Percentiles rank a stretch among this genome's conserved stretches.
phyloP scores from a whole-genome alignment of 2,797 vertebrate genomes.

The Argya squamiceps region DNA sequence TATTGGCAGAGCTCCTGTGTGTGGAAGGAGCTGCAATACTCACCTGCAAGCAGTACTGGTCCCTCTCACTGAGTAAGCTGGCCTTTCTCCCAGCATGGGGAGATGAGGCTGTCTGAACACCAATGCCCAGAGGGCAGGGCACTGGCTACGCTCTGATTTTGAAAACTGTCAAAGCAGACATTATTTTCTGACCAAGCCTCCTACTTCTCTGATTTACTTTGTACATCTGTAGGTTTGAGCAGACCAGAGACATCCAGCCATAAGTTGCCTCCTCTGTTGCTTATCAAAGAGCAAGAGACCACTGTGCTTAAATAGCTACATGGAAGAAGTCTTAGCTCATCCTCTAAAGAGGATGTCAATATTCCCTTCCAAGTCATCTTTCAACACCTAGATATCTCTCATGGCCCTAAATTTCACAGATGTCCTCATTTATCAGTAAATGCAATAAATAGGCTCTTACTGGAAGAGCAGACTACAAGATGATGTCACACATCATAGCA shows the following conservation, averaged over 20 bases:
- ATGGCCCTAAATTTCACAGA: neutral
- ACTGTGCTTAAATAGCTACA: neutral
- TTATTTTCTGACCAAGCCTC: neutral
- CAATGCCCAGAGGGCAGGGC: neutral
- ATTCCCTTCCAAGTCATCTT: neutral
- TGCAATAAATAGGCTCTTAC: neutral
- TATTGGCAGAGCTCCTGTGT: neutral
- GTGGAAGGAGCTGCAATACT: neutral
- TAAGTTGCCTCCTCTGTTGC: neutral
- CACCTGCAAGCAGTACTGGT: neutral
- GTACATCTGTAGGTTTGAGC: neutral
- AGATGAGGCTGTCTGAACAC: neutral
- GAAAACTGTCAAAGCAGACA: neutral
- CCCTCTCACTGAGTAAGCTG: neutral
- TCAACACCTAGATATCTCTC: neutral
- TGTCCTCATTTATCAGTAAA: neutral
- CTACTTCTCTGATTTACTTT: neutral
- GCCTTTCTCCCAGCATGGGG: neutral
- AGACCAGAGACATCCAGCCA: neutral
- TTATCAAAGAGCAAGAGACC: neutral
- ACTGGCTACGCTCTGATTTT: rapidly evolving
- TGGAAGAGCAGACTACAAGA: neutral
- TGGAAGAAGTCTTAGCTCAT: neutral
- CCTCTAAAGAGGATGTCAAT: neutral
- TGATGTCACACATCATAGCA: neutral